phyloP scores from a whole-genome alignment of 2,888 invertebrate genomes.

The Netelia melanura region DNA sequence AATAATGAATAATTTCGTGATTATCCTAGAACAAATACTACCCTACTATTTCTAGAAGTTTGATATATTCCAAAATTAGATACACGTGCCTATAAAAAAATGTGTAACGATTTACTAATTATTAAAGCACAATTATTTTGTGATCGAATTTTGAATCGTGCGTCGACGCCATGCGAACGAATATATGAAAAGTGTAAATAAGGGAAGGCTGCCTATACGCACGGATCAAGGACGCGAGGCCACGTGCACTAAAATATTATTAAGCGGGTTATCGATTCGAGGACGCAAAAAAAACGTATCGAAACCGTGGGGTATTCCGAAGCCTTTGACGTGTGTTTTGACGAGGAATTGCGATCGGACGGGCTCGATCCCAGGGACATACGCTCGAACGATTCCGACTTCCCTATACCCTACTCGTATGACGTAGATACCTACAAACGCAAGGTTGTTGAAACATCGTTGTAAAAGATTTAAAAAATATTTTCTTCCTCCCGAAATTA shows the following conservation, averaged over 20 bases:
- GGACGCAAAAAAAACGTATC: slow-evolving; percentile 22
- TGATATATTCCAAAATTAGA: neutral
- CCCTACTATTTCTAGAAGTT: neutral
- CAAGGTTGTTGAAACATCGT: neutral
- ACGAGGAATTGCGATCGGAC: slow-evolving; percentile 78
- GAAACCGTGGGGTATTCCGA: slow-evolving; percentile 56
- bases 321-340: slow-evolving; percentile 64
- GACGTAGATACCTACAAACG: slow-evolving; percentile 64
- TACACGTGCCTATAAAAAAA: neutral
- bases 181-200: no score
- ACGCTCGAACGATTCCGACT: slow-evolving; percentile 77
- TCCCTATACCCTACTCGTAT: slow-evolving; percentile 60
- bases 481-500: neutral
- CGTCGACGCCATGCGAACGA: no score
- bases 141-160: no score
- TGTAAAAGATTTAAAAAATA: no score
- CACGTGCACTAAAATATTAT: neutral
- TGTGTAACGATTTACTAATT: no score
- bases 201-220: neutral
- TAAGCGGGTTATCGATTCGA: slow-evolving; percentile 11
- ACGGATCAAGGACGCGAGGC: slow-evolving; percentile 48
- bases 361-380: slow-evolving; percentile 74
- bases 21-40: neutral
- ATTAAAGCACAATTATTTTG: no score
- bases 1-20: neutral